phyloP scores from a whole-genome alignment of 2,888 invertebrate genomes.

The Matsumyia berberina region DNA sequence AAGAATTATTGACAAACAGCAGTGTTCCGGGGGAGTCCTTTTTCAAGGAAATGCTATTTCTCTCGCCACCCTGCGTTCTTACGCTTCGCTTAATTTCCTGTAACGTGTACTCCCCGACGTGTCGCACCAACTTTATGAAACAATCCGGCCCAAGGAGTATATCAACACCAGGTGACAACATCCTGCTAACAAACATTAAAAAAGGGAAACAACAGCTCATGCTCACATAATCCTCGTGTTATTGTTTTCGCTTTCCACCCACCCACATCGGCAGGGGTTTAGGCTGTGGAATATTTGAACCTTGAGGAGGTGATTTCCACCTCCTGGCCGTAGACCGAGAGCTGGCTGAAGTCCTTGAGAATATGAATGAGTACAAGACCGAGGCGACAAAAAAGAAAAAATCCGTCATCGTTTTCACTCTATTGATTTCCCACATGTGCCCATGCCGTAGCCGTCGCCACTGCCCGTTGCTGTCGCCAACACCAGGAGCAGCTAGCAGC shows the following conservation, averaged over 20 bases:
- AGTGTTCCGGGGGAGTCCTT: slow-evolving; percentile 5
- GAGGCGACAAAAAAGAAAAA: neutral
- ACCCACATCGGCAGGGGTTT: neutral
- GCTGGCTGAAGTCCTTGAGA: slow-evolving; percentile 44
- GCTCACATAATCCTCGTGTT: slow-evolving; percentile 37
- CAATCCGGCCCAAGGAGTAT: slow-evolving; percentile 32
- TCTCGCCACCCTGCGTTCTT: neutral
- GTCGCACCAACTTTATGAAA: slow-evolving; percentile 32
- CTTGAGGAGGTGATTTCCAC: slow-evolving; percentile 9
- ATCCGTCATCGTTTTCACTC: slow-evolving; percentile 35
- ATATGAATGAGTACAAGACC: slow-evolving; percentile 41
- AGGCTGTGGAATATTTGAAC: slow-evolving; percentile 30
- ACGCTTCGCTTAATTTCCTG: slow-evolving; percentile 28
- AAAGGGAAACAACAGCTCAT: slow-evolving; percentile 30
- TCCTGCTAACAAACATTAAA: slow-evolving; percentile 45
- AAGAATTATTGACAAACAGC: slow-evolving; percentile 61
- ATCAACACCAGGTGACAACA: slow-evolving; percentile 60
- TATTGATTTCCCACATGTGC: slow-evolving; percentile 59
- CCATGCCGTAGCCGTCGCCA: slow-evolving; percentile 6
- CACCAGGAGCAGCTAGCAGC: neutral
- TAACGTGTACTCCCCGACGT: neutral
- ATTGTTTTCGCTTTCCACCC: slow-evolving; percentile 34
- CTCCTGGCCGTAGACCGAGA: neutral
- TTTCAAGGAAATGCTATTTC: slow-evolving; percentile 14
- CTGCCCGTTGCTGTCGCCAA: slow-evolving; percentile 9